A percentile compares a stretch with the other conserved stretches of the same genome.
Conservation (phyloP, 2,113 vertebrate species). For the Toxotes chatareus region DNA sequence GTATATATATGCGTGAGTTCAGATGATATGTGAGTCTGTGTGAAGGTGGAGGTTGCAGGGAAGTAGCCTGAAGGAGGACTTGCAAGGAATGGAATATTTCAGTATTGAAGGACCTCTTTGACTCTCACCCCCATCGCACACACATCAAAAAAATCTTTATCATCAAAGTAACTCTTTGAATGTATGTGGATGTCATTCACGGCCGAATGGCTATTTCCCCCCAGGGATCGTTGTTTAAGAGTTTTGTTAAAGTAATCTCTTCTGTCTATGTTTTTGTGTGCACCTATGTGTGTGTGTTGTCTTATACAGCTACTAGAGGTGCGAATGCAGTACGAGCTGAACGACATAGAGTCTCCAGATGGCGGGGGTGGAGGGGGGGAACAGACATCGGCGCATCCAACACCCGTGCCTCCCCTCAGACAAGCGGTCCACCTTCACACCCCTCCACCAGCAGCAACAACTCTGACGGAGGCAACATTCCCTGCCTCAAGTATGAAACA, state of each 20-base stretch:
- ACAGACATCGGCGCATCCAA: slow-evolving; percentile 88
- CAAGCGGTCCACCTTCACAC: slow-evolving; percentile 91
- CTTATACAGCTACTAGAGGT: slow-evolving; percentile 92
- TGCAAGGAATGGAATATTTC: slow-evolving; percentile 62
- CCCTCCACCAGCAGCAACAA: slow-evolving; percentile 97
- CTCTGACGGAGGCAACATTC: slow-evolving; percentile 95
- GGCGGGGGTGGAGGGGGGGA: slow-evolving; percentile 81
- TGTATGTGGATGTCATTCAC: slow-evolving; percentile 28
- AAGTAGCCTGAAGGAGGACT: slow-evolving; percentile 66
- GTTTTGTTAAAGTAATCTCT: neutral
- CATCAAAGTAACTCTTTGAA: slow-evolving; percentile 41
- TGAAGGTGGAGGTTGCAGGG: slow-evolving; percentile 57
- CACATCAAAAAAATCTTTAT: slow-evolving; percentile 32
- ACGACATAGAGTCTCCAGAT: slow-evolving; percentile 94
- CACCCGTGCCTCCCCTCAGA: slow-evolving; percentile 91
- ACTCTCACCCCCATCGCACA: slow-evolving; percentile 58
- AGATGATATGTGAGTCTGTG: slow-evolving; percentile 25
- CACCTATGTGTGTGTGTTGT: slow-evolving; percentile 8
- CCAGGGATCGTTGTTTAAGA: slow-evolving; percentile 24
- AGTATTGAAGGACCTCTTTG: slow-evolving; percentile 56
- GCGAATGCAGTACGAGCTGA: slow-evolving; percentile 93
- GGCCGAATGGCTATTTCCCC: neutral
- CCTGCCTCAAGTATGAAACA: slow-evolving; percentile 92
- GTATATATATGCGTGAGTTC: slow-evolving; percentile 3
- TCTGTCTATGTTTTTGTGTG: neutral